Evolutionary conservation across 1,140 invertebrate species (phyloP), one percentile per base, ranked within the genome.

Genomic region (Helicorthomorpha holstii): DNA sequence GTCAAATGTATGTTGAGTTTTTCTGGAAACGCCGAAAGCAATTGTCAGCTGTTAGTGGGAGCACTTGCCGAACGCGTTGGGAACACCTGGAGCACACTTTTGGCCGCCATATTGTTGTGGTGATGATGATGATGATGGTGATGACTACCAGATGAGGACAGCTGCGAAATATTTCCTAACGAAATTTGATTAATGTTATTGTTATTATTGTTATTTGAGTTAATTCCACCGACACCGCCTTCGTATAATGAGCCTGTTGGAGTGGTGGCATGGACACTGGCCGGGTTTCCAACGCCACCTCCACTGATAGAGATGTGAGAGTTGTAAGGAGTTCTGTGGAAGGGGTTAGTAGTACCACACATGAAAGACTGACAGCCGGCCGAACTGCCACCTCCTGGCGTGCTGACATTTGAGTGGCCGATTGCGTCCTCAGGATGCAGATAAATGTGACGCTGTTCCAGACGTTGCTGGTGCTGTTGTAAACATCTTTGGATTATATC

Each of bases 401-500:
- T n/a, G n/a, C n/a, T n/a, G n/a, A n/a, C n/a, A n/a, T n/a, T n/a
- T n/a, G n/a, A n/a, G n/a, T n/a, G n/a, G n/a, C n/a, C n/a, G n/a
- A n/a, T 50, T 1, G 38, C 45, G 51, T 27, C 49, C 12, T 38
- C 42, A 7, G 51, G 50, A 29, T 47, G 51, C 38, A 41, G 24
- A 25, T 38, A 42, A 4, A 23, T 38, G 27, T 46, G 53, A 14
- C 53, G 38, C 21, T 55, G 54, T 10, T 54, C 50, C 7, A 16
- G 7, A 7, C 16, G 7, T 16, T 34, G 29, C 29, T 34, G 29
- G 42, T 49, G 38, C 51, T 29, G 53, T 29, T 58, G 56, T 19
- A 63, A 48, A 24, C 59, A 63, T 16, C 81, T 69, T 22, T 81
- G 78, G 64, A 92, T 72, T 53, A 87, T 72, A 57, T 89, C 87